Evolutionary conservation across 1,140 invertebrate species (phyloP), one percentile per base, ranked within the genome.

Genomic region (Metaphire vulgaris): DNA sequence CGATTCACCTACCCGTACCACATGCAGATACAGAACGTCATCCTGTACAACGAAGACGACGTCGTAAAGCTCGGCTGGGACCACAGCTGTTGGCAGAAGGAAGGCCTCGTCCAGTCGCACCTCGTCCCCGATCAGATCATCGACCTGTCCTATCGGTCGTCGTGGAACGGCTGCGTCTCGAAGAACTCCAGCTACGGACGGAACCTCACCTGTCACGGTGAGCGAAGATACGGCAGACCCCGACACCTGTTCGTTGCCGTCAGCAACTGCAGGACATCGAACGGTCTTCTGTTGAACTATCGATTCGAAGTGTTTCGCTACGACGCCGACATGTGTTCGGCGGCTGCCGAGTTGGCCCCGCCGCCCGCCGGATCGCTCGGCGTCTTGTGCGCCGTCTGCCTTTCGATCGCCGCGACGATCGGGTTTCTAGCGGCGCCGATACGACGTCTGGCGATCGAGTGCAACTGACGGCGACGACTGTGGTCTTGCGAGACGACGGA

Each of bases 111-210:
- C 21, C 64, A 31, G 0, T 32, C 64, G 29, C 74, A 33, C 1
- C 33, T 70, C 1, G 65, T 69, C 29, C 64, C 74, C 1, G 67
- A 69, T 21, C 67, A 69, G 31, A 75, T 75, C 29, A 21, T 75
- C 14, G 67, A 68, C 21, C 67, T 68, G 26, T 41, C 68, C 67
- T 73, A 29, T 26, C 67, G 66, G 6, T 33, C 30, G 1, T 76
- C 75, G 33, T 76, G 75, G 75, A 72, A 76, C 33, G 69, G 69
- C 30, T 76, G 75, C 75, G 33, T 76, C 33, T 33, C 31, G 26
- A 72, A 65, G 30, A 76, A 76, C 69, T 26, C 21, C 12, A 72
- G 68, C 32, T 32, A 1, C 6, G 33, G 29, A 1, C 28, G 33
- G 41, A n/a, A 28, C 6, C 12, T 76, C 1, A 28, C 34, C 1